Percentiles rank a stretch among this genome's conserved stretches.
These are phyloP conservation scores for Pseudomyrmex pallidus DNA, from an alignment of 1,140 invertebrate species.

Conservation along the genomic window DNA sequence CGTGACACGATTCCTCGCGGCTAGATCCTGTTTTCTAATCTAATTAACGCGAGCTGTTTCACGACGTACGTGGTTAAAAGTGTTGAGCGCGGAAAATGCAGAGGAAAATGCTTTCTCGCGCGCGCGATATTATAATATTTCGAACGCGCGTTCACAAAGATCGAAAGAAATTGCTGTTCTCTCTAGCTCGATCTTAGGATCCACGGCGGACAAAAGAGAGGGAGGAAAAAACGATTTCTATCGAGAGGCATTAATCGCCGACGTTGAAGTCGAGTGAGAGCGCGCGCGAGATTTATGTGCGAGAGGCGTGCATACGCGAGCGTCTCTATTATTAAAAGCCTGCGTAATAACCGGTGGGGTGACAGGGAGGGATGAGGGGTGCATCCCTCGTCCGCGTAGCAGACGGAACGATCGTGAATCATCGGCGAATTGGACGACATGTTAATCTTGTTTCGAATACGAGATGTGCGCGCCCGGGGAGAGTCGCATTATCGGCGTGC, in stretches of 20 bases:
- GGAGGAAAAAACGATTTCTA: slow-evolving; percentile 62
- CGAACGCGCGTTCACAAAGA: no score
- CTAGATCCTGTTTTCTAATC: slow-evolving; percentile 58
- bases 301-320: slow-evolving; percentile 75
- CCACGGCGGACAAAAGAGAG: slow-evolving; percentile 21
- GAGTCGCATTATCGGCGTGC: slow-evolving; percentile 43
- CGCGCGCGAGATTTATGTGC: slow-evolving; percentile 77
- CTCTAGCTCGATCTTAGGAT: slow-evolving; percentile 1
- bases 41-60: slow-evolving; percentile 51
- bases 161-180: no score
- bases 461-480: slow-evolving; percentile 44
- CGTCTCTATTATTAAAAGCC: slow-evolving; percentile 81
- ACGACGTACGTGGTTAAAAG: neutral
- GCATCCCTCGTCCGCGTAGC: slow-evolving; percentile 70
- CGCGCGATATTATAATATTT: neutral
- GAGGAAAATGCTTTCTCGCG: neutral
- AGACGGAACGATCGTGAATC: slow-evolving; percentile 78
- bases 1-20: slow-evolving; percentile 61
- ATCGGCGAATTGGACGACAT: slow-evolving; percentile 77
- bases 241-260: slow-evolving; percentile 69
- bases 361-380: slow-evolving; percentile 54
- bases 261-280: slow-evolving; percentile 66
- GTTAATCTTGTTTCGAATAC: slow-evolving; percentile 79
- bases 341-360: slow-evolving; percentile 77
- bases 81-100: slow-evolving; percentile 8